phyloP scores from a whole-genome alignment of 2,888 invertebrate species.

The Ectropis crepuscularia region DNA sequence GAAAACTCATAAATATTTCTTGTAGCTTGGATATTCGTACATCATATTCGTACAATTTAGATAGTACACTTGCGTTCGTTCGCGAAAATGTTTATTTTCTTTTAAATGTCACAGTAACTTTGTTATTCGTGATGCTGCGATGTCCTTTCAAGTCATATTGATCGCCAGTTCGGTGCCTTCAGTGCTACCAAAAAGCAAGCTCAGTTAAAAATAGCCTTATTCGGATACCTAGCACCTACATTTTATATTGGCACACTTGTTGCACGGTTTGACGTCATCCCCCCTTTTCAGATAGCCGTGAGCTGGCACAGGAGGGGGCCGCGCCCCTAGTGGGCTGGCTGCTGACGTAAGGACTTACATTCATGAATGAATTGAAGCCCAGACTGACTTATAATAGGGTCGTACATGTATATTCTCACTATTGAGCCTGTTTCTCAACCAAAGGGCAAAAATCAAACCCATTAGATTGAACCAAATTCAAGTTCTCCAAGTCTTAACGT shows the following conservation, averaged over 20 bases:
- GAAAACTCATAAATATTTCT: too few relatives aligned
- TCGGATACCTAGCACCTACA: conserved; percentile 62
- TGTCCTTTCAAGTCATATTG: conserved; percentile 25
- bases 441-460: neutral
- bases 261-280: conserved; percentile 80
- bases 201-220: conserved; percentile 71
- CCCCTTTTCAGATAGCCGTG: conserved; percentile 58
- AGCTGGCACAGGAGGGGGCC: conserved; percentile 54
- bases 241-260: conserved; percentile 74
- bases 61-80: too few relatives aligned
- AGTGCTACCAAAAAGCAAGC: conserved; percentile 21
- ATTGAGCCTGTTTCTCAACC: conserved; percentile 11
- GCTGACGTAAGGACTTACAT: conserved; percentile 76
- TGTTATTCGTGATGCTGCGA: neutral
- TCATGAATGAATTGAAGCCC: conserved; percentile 78
- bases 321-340: conserved; percentile 65
- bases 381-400: conserved; percentile 49
- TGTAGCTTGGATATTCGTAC: too few relatives aligned
- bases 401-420: conserved; percentile 12
- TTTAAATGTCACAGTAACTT: too few relatives aligned
- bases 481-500: too few relatives aligned
- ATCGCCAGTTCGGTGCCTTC: conserved; percentile 18
- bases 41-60: too few relatives aligned
- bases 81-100: neutral
- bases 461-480: too few relatives aligned